phyloP scores from a whole-genome alignment of 2,797 vertebrate species.

The Pelobates cultripes region DNA sequence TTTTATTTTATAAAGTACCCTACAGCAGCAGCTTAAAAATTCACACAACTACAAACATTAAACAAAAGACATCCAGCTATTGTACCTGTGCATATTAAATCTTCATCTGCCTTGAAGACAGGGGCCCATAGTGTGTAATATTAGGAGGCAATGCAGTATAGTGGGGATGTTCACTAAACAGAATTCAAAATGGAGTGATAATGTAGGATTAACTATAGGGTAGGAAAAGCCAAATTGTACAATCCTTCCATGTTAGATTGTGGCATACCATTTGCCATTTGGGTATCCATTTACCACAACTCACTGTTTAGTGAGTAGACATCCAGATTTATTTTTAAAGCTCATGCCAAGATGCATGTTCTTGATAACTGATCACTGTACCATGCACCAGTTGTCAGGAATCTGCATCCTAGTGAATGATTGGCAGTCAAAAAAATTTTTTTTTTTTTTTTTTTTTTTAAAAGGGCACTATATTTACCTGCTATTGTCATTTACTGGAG shows the following conservation, averaged over 20 bases:
- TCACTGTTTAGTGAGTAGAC: too few species aligned
- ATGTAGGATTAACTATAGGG: too few species aligned
- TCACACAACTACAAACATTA: slow-evolving; percentile 71
- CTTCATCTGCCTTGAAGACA: neutral
- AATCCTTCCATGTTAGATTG: neutral
- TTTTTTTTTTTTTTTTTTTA: too few species aligned
- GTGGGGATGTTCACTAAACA: too few species aligned
- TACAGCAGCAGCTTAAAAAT: slow-evolving; percentile 74
- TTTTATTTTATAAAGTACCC: slow-evolving; percentile 58
- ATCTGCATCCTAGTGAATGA: neutral
- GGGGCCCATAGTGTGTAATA: too few species aligned
- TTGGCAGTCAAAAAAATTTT: too few species aligned
- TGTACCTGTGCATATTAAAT: slow-evolving; percentile 72
- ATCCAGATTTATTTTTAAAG: too few species aligned
- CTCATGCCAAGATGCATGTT: neutral
- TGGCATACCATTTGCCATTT: too few species aligned
- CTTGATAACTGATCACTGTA: neutral
- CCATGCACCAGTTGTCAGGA: neutral
- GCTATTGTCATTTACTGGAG: neutral
- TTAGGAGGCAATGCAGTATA: neutral
- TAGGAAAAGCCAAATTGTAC: neutral
- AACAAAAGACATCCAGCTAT: slow-evolving; percentile 66
- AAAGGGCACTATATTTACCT: neutral
- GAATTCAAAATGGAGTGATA: too few species aligned
- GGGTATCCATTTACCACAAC: too few species aligned